Base-by-base conservation (phyloP, 2,113 vertebrate species). In the Pandion haliaetus region DNA sequence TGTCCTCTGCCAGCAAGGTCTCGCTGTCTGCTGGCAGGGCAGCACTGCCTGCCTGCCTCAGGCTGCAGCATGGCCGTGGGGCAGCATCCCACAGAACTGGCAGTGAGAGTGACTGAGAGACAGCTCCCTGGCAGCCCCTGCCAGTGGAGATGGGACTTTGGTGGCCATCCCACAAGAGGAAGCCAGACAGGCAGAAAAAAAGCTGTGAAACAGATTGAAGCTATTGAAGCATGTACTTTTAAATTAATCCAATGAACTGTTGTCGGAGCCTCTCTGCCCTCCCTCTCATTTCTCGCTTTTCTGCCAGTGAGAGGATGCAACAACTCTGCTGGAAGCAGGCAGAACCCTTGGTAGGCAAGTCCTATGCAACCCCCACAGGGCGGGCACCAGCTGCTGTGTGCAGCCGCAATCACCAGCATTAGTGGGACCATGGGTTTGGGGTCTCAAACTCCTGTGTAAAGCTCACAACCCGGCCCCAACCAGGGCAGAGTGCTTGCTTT, bases 1-100 rank as follows among this genome's bases (percentile, higher is more conserved):
- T 17, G 38, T 79, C 95, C 47, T 85, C 96, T 1, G 86, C 6
- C 83, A 72, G 89, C 93, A 97, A 93, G 63, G 78, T 62, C n/a
- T 98, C 98, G 3, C 86, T 96, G 29, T 88, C 98, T 1, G 42
- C 95, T 2, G 93, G 98, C 76, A 97, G 90, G 87, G 40, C 98
- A 32, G 98, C 97, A 0, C 87, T 98, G 38, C 94, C 98, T 3
- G 96, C 98, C 17, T 97, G 98, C 71, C 96, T 98, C 72, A 98
- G 97, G 84, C 95, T 72, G 5, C 98, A 96, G 40, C 98, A 97
- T 4, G 32, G 86, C 69, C 97, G 73, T 0, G 34, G 47, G 69
- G 24, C 83, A 32, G 67, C 5, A 23, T 58, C 84, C n/a, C 90
- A 88, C 54, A 44, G 2, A 12, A 6, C 52, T 0, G 2, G 42